Evolutionary conservation across 2,888 invertebrate species (phyloP), one percentile per base, ranked within the genome.

Genomic region (Steinernema carpocapsae): DNA sequence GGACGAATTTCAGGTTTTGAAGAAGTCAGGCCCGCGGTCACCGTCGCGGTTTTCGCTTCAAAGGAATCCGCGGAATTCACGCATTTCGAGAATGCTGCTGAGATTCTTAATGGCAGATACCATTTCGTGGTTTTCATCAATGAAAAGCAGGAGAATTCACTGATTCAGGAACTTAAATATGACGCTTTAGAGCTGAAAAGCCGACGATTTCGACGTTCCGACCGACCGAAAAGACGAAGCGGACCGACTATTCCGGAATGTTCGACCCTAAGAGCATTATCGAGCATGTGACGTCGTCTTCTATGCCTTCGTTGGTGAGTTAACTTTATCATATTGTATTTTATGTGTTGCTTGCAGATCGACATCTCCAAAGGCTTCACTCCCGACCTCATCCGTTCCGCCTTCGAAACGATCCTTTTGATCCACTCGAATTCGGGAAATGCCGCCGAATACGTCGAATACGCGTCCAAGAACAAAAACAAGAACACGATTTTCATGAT

Each of bases 351-450:
- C 29, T 73, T 75, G 19, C 72, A 85, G 85, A 75, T 86, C 7
- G 78, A 83, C 48, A 81, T 86, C 17, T 76, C 80, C 7, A n/a
- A 72, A 24, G 85, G 85, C 14, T 86, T 86, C 79, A 80, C 83
- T 12, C 78, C 82, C 0, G 82, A 85, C 42, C 74, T 80, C n/a
- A 75, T 84, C 10, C 78, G 80, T 46, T 78, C 80, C 26, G 76
- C 78, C 74, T 75, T 76, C n/a, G 72, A 77, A 17, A 76, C 83
- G 26, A 59, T 82, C 0, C 72, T 82, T 22, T 75, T 80, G 12
- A 43, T 78, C 46, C 76, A 80, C 52, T 74, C 37, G 24, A 22
- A 64, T 26, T 43, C 22, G 26, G 17, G 43, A 14, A 43, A 37
- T 29, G 17, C 26, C 1, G 10, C 32, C 3, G 64, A 64, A 32